A percentile compares a stretch with the other conserved stretches of the same genome.
Evolutionary conservation across 2,888 invertebrate genomes (phyloP).

Genomic region (Chymomyza fuscimana): DNA sequence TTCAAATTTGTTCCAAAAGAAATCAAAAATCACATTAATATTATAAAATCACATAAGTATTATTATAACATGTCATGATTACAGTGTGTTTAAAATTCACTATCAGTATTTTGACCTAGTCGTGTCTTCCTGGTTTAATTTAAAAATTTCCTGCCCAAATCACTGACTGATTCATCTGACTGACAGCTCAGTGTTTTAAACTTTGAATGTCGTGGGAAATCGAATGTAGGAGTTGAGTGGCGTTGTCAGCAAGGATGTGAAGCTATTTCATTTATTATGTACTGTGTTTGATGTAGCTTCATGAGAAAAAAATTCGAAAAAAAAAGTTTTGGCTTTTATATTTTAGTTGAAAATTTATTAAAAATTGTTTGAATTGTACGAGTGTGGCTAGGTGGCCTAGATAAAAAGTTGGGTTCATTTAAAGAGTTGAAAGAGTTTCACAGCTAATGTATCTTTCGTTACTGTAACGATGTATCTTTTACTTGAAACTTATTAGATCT

Average conservation of each 20-base stretch:
- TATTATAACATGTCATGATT: no score
- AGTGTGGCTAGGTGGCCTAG: no score
- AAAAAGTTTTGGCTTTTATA: conserved; percentile 22
- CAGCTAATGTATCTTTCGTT: no score
- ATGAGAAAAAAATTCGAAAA: background rate
- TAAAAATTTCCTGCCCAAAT: conserved; percentile 38
- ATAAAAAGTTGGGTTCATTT: no score
- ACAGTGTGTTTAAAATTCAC: background rate
- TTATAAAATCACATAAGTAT: no score
- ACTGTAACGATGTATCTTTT: no score
- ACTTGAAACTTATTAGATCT: no score
- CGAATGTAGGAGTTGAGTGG: background rate
- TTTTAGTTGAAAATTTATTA: background rate
- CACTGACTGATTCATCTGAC: conserved; percentile 33
- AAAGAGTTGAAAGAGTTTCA: no score
- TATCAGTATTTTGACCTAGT: background rate
- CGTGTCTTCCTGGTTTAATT: conserved; percentile 35
- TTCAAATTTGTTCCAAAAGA: no score
- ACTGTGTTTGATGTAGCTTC: conserved; percentile 12
- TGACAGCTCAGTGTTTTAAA: conserved; percentile 28
- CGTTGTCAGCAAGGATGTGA: conserved; percentile 8
- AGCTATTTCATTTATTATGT: conserved; percentile 8
- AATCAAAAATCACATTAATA: no score
- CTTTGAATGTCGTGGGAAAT: background rate
- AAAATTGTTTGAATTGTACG: background rate